phyloP scores from a whole-genome alignment of 1,140 invertebrate genomes.

The Hydropsyche tenuis region DNA sequence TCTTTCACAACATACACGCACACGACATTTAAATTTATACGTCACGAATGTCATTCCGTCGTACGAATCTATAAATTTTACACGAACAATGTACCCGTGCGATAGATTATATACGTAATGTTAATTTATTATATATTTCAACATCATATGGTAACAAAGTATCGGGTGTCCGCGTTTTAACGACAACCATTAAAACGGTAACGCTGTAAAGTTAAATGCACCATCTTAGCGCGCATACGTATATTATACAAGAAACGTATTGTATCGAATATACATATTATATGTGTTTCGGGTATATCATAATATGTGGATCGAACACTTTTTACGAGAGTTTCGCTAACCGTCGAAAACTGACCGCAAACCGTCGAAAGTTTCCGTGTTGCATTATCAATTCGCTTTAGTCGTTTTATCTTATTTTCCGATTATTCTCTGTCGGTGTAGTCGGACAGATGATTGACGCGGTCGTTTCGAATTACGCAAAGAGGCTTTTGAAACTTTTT shows the following conservation, averaged over 20 bases:
- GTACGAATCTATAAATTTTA: conserved; percentile 23
- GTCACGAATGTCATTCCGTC: no score
- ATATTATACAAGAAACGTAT: no score
- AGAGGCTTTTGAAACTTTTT: not conserved
- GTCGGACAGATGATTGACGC: conserved; percentile 25
- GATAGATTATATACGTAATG: not conserved
- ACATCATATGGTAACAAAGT: conserved; percentile 8
- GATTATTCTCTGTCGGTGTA: not conserved
- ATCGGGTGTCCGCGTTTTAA: conserved; percentile 22
- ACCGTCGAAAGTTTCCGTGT: conserved; percentile 3
- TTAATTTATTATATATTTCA: conserved; percentile 17
- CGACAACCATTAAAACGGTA: conserved; percentile 10
- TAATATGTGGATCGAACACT: no score
- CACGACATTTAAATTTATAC: no score
- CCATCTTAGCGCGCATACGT: no score
- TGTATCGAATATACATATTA: no score
- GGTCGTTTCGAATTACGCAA: not conserved
- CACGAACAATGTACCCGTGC: not conserved
- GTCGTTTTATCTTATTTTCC: no score
- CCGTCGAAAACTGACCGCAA: not conserved
- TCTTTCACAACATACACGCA: no score
- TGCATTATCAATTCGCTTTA: not conserved
- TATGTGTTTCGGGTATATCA: no score
- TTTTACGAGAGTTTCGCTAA: no score
- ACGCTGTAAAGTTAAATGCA: not conserved